phyloP scores from a whole-genome alignment of 2,113 vertebrate species.

The Sphyrna mokarran region DNA sequence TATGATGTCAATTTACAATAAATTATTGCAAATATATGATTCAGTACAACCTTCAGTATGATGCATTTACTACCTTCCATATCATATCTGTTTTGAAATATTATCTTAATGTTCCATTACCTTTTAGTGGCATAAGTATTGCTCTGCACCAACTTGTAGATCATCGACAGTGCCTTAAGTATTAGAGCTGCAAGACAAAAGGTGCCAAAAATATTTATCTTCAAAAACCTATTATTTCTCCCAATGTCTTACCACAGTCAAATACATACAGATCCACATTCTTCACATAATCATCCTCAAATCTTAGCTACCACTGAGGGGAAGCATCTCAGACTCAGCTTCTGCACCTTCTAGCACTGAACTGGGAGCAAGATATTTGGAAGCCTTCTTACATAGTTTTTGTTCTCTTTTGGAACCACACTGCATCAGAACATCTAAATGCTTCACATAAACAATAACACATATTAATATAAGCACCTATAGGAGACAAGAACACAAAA shows the following conservation, averaged over 20 bases:
- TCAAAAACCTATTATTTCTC: not conserved
- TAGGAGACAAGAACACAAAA: too few relatives aligned
- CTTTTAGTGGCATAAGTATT: conserved; percentile 89
- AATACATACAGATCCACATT: not conserved
- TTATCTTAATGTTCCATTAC: conserved; percentile 49
- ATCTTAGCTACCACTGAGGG: not conserved
- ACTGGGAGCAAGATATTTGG: not conserved
- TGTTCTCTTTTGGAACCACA: not conserved
- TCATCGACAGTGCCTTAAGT: conserved; percentile 77
- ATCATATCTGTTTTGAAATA: not conserved
- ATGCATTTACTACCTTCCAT: not conserved
- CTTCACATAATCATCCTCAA: not conserved
- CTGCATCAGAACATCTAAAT: not conserved
- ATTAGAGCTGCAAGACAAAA: conserved; percentile 67
- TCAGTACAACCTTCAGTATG: not conserved
- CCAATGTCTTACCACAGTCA: not conserved
- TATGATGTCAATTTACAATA: not conserved
- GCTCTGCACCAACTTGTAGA: conserved; percentile 87
- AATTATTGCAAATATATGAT: not conserved
- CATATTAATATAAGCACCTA: not conserved
- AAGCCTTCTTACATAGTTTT: not conserved
- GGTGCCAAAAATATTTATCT: not conserved
- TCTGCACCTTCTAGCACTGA: not conserved
- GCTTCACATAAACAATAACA: not conserved
- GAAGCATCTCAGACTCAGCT: not conserved